phyloP scores from a whole-genome alignment of 2,113 vertebrate species.

The Paradoxurus hermaphroditus region DNA sequence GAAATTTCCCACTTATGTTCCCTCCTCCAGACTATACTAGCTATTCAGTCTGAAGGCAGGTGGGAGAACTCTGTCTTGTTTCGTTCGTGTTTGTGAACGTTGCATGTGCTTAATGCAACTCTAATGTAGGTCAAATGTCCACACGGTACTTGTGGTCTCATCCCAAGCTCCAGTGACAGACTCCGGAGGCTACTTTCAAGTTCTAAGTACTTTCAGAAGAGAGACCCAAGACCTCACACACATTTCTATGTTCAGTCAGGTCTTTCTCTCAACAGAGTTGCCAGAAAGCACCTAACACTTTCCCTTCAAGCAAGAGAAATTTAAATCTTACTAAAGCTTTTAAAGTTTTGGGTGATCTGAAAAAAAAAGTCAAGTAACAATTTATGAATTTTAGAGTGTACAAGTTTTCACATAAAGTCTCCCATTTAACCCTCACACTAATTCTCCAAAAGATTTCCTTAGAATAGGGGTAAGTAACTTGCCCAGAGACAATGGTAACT shows the following conservation, averaged over 20 bases:
- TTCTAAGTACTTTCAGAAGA: not conserved
- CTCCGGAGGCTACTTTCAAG: not conserved
- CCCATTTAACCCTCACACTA: not conserved
- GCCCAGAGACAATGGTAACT: not conserved
- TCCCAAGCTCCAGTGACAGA: not conserved
- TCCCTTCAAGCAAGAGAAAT: not conserved
- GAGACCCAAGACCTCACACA: not conserved
- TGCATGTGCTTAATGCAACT: not conserved
- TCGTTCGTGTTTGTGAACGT: not conserved
- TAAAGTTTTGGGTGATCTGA: not conserved
- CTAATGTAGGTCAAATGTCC: not conserved
- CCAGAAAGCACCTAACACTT: not conserved
- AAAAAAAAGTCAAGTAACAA: not conserved
- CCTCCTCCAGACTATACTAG: not conserved
- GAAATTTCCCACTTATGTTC: not conserved
- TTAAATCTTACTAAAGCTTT: not conserved
- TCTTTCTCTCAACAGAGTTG: not conserved
- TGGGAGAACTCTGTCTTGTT: not conserved
- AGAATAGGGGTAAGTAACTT: not conserved
- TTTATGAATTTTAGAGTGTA: not conserved
- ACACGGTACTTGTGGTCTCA: not conserved
- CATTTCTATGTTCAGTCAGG: not conserved
- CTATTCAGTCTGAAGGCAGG: not conserved
- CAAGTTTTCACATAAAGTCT: not conserved
- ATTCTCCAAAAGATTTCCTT: conserved; percentile 17